Evolutionary conservation across 2,113 vertebrate genomes (phyloP).

Genomic region (Ardeotis arabs): DNA sequence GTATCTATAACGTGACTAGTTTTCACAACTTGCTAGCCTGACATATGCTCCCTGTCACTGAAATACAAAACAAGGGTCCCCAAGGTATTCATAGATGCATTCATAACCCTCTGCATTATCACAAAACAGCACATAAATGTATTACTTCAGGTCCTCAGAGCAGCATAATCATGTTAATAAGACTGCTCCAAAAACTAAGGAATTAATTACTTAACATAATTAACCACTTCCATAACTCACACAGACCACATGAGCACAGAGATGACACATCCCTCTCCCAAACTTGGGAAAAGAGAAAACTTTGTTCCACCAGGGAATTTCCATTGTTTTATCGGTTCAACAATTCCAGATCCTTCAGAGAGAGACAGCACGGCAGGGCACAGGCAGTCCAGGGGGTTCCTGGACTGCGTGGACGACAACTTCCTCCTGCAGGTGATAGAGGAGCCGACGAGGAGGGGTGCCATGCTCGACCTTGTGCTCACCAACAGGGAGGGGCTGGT

Average conservation of each 20-base stretch:
- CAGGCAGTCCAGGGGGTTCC: too few species aligned
- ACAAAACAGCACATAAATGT: neutral
- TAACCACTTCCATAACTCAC: neutral
- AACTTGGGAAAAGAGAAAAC: neutral
- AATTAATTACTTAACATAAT: neutral
- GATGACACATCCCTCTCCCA: neutral
- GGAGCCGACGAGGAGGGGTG: too few species aligned
- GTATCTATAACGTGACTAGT: fast-evolving
- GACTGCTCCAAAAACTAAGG: neutral
- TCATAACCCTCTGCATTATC: neutral
- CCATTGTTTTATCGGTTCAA: neutral
- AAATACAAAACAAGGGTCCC: neutral
- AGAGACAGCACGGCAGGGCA: too few species aligned
- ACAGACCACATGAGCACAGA: neutral
- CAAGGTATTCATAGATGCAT: neutral
- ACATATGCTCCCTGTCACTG: neutral
- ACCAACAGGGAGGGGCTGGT: too few species aligned
- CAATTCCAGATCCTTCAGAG: neutral
- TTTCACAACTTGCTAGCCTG: neutral
- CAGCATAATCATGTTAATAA: neutral
- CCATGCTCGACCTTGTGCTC: too few species aligned
- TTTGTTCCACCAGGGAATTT: neutral
- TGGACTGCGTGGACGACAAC: too few species aligned
- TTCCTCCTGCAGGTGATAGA: too few species aligned
- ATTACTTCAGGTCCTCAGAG: neutral